Evolutionary conservation across 2,113 vertebrate genomes (phyloP).

Genomic region (Turdus rufiventris): DNA sequence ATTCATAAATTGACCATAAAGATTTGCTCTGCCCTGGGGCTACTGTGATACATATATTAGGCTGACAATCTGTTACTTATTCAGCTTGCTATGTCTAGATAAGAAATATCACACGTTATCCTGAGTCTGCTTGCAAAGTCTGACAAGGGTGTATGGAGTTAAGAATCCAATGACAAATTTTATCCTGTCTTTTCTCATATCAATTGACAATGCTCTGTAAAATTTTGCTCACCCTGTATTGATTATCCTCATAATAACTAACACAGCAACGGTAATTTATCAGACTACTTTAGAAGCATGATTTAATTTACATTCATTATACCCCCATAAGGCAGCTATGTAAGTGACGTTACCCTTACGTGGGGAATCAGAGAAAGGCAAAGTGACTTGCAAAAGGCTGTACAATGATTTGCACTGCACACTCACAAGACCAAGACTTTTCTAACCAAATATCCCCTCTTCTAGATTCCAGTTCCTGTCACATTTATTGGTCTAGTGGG

Average conservation of each 20-base stretch:
- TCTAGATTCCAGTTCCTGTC: background rate
- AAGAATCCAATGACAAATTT: background rate
- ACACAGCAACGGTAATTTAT: background rate
- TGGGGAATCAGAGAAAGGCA: background rate
- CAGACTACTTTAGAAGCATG: background rate
- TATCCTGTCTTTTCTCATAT: background rate
- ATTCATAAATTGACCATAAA: slow-evolving; percentile 39
- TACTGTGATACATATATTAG: slow-evolving; percentile 22
- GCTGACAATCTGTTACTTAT: slow-evolving; percentile 30
- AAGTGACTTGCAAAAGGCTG: background rate
- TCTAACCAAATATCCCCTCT: background rate
- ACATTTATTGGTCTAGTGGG: background rate
- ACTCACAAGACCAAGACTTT: background rate
- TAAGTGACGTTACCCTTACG: background rate
- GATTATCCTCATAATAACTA: background rate
- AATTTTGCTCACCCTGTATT: background rate
- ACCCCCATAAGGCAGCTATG: background rate
- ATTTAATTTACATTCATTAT: background rate
- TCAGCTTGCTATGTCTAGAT: slow-evolving; percentile 10
- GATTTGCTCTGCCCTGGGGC: slow-evolving; percentile 36
- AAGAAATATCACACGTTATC: slow-evolving; percentile 13
- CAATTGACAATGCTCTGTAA: background rate
- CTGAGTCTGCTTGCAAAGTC: background rate
- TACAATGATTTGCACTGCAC: background rate
- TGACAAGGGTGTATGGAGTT: background rate